Evolutionary conservation across 2,113 vertebrate species (phyloP).

Genomic region (Galbula dea): DNA sequence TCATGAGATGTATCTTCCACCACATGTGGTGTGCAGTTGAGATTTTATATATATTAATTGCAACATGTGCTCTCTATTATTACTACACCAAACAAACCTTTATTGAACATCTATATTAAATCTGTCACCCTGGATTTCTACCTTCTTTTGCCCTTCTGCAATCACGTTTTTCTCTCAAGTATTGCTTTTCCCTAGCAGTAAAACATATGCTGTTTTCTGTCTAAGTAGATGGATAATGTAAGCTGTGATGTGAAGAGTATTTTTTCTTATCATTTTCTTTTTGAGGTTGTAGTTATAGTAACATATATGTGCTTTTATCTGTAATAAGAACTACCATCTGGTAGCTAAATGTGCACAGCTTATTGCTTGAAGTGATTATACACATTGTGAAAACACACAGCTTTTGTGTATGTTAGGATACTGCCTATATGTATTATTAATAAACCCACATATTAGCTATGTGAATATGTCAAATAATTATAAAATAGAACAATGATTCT

Average conservation of each 20-base stretch:
- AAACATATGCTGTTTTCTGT: conserved; percentile 77
- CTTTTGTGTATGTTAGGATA: conserved; percentile 75
- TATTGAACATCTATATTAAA: background rate
- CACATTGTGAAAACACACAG: conserved; percentile 78
- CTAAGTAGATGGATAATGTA: conserved; percentile 72
- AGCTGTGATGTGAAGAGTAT: conserved; percentile 71
- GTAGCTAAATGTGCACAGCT: conserved; percentile 72
- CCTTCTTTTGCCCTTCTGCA: background rate
- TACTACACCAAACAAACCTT: background rate
- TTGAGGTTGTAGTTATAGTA: conserved; percentile 67
- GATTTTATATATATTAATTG: background rate
- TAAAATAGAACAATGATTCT: conserved; percentile 29
- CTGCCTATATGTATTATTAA: conserved; percentile 71
- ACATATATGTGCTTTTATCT: conserved; percentile 77
- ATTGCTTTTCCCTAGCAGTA: conserved; percentile 39
- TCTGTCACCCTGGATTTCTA: background rate
- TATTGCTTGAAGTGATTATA: conserved; percentile 69
- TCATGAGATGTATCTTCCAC: background rate
- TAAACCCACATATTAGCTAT: conserved; percentile 70
- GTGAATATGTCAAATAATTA: conserved; percentile 53
- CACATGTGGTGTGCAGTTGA: background rate
- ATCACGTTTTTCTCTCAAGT: conserved; percentile 48
- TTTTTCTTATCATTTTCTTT: conserved; percentile 67
- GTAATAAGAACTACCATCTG: conserved; percentile 77
- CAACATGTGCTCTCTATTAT: background rate